These are phyloP conservation scores for Eupithecia inturbata DNA, from an alignment of 2,888 invertebrate species.

Conservation along the genomic window DNA sequence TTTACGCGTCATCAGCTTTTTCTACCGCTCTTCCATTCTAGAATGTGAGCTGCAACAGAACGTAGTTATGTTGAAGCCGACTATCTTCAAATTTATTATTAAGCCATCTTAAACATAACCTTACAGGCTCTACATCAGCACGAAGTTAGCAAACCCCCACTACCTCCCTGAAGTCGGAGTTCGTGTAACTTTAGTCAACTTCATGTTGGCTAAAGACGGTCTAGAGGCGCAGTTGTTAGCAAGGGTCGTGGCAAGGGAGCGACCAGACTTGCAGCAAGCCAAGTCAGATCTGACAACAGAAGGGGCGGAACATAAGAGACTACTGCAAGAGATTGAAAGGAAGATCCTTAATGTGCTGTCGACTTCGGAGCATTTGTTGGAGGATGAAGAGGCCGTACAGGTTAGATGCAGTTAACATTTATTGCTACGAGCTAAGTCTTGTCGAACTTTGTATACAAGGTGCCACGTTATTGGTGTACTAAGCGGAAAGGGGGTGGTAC, in stretches of 20 bases:
- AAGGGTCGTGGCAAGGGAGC: conserved; percentile 95
- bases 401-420: conserved; percentile 45
- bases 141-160: conserved; percentile 96
- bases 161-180: conserved; percentile 97
- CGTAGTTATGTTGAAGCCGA: too few species aligned
- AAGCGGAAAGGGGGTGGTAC: too few species aligned
- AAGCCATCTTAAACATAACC: neutral
- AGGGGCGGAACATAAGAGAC: conserved; percentile 92
- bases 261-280: conserved; percentile 96
- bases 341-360: conserved; percentile 89
- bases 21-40: too few species aligned
- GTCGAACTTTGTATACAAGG: too few species aligned
- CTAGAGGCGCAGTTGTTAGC: conserved; percentile 95
- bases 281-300: conserved; percentile 94
- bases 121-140: conserved; percentile 94
- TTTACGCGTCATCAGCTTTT: too few species aligned
- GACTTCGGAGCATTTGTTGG: conserved; percentile 85
- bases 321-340: conserved; percentile 94
- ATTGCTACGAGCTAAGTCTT: too few species aligned
- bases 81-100: too few species aligned
- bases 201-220: conserved; percentile 95
- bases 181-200: conserved; percentile 95
- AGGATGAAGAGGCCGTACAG: conserved; percentile 95
- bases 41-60: too few species aligned
- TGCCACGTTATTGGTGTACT: too few species aligned